Evolutionary conservation across 1,140 invertebrate species (phyloP).

Genomic region (Argopecten irradians): DNA sequence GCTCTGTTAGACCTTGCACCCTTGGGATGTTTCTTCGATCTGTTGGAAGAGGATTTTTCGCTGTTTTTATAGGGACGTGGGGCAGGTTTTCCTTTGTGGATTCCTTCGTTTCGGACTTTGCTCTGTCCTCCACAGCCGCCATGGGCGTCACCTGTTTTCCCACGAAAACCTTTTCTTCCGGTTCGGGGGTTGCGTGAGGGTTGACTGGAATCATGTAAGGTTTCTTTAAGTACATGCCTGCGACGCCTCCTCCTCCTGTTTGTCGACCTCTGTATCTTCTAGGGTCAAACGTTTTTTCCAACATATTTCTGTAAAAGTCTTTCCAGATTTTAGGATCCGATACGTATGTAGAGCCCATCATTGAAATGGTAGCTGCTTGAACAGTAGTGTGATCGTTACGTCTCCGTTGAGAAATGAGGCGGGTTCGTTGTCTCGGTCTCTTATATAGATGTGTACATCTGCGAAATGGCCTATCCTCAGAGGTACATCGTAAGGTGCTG

Average conservation of each 20-base stretch:
- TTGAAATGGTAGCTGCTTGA: slow-evolving; percentile 32
- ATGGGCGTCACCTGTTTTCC: slow-evolving; percentile 34
- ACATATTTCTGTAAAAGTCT: slow-evolving; percentile 37
- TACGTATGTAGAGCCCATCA: slow-evolving; percentile 37
- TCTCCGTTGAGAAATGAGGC: slow-evolving; percentile 30
- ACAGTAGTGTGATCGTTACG: slow-evolving; percentile 31
- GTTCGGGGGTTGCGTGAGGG: slow-evolving; percentile 23
- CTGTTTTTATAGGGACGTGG: slow-evolving; percentile 27
- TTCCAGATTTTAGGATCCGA: slow-evolving; percentile 39
- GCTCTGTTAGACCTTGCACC: not conserved
- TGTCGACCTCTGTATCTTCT: slow-evolving; percentile 24
- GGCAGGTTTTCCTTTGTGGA: slow-evolving; percentile 11
- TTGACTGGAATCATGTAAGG: slow-evolving; percentile 44
- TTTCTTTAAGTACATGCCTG: slow-evolving; percentile 30
- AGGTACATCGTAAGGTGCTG: slow-evolving; percentile 31
- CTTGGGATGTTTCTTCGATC: slow-evolving; percentile 14
- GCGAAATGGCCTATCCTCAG: slow-evolving; percentile 28
- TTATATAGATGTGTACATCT: slow-evolving; percentile 46
- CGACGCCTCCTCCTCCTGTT: not conserved
- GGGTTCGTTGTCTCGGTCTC: not conserved
- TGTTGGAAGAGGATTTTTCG: not conserved
- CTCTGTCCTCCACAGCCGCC: slow-evolving; percentile 42
- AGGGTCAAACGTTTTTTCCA: slow-evolving; percentile 25
- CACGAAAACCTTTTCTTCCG: not conserved
- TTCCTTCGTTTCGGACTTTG: slow-evolving; percentile 36